These are phyloP conservation scores for Nomada lathburiana DNA, from an alignment of 2,888 invertebrate genomes.

Conservation along the genomic window DNA sequence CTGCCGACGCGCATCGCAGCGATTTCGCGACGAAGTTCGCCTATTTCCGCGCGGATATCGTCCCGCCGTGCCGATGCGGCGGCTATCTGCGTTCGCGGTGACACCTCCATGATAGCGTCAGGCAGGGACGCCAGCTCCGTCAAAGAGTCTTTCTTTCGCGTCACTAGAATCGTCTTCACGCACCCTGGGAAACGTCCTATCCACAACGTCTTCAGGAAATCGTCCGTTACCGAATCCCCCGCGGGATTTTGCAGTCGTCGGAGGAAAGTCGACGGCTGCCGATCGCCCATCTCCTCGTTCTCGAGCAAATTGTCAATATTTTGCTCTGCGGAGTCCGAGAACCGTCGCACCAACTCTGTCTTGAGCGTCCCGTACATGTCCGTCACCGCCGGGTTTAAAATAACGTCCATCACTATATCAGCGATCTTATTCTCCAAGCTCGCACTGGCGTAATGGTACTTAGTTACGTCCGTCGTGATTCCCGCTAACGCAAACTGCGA, in stretches of 20 bases:
- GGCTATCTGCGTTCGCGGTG: background rate
- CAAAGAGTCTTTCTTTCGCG: background rate
- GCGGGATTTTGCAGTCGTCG: background rate
- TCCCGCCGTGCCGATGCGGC: background rate
- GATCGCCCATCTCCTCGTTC: conserved; percentile 16
- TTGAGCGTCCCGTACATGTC: background rate
- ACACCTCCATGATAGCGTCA: background rate
- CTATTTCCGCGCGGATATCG: background rate
- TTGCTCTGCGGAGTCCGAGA: background rate
- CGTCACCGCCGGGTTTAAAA: background rate
- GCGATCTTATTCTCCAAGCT: background rate
- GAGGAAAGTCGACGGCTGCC: background rate
- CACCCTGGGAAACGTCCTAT: background rate
- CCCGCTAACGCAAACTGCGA: background rate
- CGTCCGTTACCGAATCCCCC: background rate
- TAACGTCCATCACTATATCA: background rate
- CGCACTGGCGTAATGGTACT: background rate
- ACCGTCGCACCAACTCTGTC: background rate
- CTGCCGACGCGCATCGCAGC: background rate
- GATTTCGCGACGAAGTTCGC: background rate
- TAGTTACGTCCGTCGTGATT: background rate
- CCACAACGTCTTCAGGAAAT: background rate
- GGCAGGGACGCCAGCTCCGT: background rate
- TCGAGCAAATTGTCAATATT: background rate
- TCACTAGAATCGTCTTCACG: background rate